Evolutionary conservation across 2,113 vertebrate species (phyloP).

Genomic region (Nesogale talazaci): DNA sequence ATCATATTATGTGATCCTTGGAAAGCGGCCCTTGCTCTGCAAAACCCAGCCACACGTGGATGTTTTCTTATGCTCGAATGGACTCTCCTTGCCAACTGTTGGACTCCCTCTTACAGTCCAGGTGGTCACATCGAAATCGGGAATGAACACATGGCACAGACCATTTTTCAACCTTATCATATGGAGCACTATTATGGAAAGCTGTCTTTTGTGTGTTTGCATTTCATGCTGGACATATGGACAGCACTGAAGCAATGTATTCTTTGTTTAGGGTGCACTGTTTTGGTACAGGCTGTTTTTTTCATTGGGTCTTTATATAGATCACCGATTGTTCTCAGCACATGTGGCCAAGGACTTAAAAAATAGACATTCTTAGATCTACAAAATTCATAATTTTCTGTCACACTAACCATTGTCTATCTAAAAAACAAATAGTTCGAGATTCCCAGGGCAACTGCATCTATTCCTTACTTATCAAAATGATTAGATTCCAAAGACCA

Average conservation of each 20-base stretch:
- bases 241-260: not conserved
- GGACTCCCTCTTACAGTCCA: constrained; percentile 67
- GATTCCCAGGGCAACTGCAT: not conserved
- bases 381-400: constrained; percentile 51
- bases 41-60: constrained; percentile 69
- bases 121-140: constrained; percentile 80
- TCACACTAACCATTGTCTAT: constrained; percentile 33
- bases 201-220: constrained; percentile 52
- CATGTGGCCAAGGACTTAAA: constrained; percentile 20
- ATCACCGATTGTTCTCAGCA: constrained; percentile 74
- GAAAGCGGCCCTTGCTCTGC: constrained; percentile 69
- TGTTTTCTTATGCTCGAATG: constrained; percentile 77
- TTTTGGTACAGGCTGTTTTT: constrained; percentile 8
- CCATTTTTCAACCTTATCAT: constrained; percentile 65
- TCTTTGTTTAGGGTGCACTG: constrained; percentile 38
- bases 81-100: constrained; percentile 59
- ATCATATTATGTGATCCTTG: constrained; percentile 81
- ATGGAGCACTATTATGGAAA: constrained; percentile 45
- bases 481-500: not conserved
- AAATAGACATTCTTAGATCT: constrained; percentile 56
- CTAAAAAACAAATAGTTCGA: constrained; percentile 48
- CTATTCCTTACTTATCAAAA: not conserved
- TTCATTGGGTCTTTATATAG: constrained; percentile 37
- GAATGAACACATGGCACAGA: constrained; percentile 48
- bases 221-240: constrained; percentile 19